Evolutionary conservation across 2,797 vertebrate genomes (phyloP).

Genomic region (Erpetoichthys calabaricus): DNA sequence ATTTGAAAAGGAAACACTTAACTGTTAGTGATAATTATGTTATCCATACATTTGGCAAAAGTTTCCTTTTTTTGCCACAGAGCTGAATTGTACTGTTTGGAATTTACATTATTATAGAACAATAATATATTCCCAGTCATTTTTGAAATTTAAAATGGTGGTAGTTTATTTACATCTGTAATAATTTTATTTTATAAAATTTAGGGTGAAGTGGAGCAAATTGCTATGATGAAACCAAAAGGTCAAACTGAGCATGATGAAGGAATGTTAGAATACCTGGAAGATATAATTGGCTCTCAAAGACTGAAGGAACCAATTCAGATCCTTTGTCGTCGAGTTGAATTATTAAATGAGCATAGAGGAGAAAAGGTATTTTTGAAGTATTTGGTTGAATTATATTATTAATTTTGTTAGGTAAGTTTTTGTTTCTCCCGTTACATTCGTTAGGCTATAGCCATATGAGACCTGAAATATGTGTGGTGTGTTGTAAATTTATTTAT

Average conservation of each 20-base stretch:
- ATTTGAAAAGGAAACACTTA: too few species aligned
- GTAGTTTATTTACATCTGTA: slow-evolving; percentile 16
- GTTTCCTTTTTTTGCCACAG: too few species aligned
- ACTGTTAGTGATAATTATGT: too few species aligned
- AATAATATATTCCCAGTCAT: too few species aligned
- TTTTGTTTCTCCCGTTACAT: background rate
- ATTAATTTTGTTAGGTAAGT: background rate
- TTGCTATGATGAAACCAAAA: slow-evolving; percentile 96
- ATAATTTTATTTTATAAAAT: too few species aligned
- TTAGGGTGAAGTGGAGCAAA: slow-evolving; percentile 96
- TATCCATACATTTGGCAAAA: too few species aligned
- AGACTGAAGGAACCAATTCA: slow-evolving; percentile 83
- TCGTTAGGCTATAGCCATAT: too few species aligned
- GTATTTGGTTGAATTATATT: background rate
- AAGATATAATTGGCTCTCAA: slow-evolving; percentile 88
- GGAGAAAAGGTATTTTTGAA: slow-evolving; percentile 72
- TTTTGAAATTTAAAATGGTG: background rate
- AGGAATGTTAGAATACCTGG: slow-evolving; percentile 93
- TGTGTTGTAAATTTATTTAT: too few species aligned
- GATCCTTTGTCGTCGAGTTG: slow-evolving; percentile 62
- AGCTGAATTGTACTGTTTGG: too few species aligned
- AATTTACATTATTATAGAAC: too few species aligned
- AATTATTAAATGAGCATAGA: slow-evolving; percentile 78
- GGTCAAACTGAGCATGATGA: slow-evolving; percentile 89
- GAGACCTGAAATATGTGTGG: too few species aligned